Percentiles rank a stretch among this genome's conserved stretches.
Evolutionary conservation across 1,140 invertebrate species (phyloP).

Genomic region (Oedothorax gibbosus): DNA sequence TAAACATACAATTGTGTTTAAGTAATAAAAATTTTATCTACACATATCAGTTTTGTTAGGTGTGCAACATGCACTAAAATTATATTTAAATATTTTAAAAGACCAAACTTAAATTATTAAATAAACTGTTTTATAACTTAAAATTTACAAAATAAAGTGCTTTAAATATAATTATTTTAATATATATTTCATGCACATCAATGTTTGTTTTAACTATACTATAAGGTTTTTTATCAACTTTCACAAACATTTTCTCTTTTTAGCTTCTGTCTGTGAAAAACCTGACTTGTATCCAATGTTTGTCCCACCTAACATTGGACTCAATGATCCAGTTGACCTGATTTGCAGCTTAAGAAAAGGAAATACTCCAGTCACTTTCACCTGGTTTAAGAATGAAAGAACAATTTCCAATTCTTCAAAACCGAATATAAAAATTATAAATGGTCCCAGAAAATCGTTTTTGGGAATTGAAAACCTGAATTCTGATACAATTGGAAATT

Average conservation of each 20-base stretch:
- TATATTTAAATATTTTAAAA: too few species aligned
- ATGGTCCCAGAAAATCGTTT: slow-evolving; percentile 1
- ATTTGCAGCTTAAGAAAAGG: slow-evolving; percentile 47
- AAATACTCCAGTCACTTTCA: slow-evolving; percentile 36
- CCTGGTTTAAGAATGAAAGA: slow-evolving; percentile 37
- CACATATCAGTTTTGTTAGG: too few species aligned
- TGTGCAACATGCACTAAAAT: too few species aligned
- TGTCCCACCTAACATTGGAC: slow-evolving; percentile 37
- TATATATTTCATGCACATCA: too few species aligned
- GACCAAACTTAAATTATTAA: too few species aligned
- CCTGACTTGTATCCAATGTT: slow-evolving; percentile 34
- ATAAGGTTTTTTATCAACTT: too few species aligned
- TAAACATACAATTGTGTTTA: too few species aligned
- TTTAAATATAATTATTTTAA: too few species aligned
- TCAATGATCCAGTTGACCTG: slow-evolving; percentile 42
- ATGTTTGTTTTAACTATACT: too few species aligned
- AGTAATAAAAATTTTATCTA: too few species aligned
- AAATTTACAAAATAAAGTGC: too few species aligned
- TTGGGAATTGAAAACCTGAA: slow-evolving; percentile 2
- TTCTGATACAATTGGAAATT: slow-evolving; percentile 41
- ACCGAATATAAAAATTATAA: slow-evolving; percentile 14
- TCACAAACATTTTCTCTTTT: background rate
- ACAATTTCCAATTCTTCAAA: slow-evolving; percentile 9
- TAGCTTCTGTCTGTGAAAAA: slow-evolving; percentile 14
- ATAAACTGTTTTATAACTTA: too few species aligned